Percentiles rank a stretch among this genome's conserved stretches.
Conservation (phyloP, 2,888 invertebrate species). For the Aplocera efformata region DNA sequence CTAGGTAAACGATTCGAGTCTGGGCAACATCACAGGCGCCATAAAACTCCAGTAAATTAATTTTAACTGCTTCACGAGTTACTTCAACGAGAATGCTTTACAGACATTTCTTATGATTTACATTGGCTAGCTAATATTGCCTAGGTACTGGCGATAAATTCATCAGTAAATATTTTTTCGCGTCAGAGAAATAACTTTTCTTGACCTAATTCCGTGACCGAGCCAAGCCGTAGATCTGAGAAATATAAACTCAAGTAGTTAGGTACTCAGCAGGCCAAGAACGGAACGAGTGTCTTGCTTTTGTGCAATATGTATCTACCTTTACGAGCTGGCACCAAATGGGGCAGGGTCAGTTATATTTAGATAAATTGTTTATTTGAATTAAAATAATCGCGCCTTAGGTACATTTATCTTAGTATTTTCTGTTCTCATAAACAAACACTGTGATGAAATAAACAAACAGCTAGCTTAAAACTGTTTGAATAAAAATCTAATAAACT, state of each 20-base stretch:
- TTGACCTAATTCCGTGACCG: conserved; percentile 16
- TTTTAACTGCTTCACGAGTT: conserved; percentile 22
- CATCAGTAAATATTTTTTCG: background rate
- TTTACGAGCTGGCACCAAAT: background rate
- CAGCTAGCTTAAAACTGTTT: too few species aligned
- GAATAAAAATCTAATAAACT: too few species aligned
- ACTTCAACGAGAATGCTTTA: conserved; percentile 9
- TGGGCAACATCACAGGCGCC: conserved; percentile 31
- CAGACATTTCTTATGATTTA: conserved; percentile 9
- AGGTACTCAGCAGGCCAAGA: conserved; percentile 3
- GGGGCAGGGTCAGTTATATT: conserved; percentile 5
- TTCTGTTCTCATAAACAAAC: too few species aligned
- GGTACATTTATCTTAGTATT: too few species aligned
- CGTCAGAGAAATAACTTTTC: conserved; percentile 1
- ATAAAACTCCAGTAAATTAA: conserved; percentile 32
- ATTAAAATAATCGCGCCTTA: too few species aligned
- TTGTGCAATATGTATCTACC: background rate
- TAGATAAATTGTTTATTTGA: too few species aligned
- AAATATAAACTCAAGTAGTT: conserved; percentile 3
- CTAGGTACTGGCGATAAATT: background rate
- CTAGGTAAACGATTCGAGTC: conserved; percentile 23
- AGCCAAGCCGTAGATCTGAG: conserved; percentile 9
- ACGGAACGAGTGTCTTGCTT: background rate
- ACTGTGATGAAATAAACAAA: too few species aligned
- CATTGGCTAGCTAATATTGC: background rate